Evolutionary conservation across 2,888 invertebrate species (phyloP), one percentile per base, ranked within the genome.

Genomic region (Achlya flavicornis): DNA sequence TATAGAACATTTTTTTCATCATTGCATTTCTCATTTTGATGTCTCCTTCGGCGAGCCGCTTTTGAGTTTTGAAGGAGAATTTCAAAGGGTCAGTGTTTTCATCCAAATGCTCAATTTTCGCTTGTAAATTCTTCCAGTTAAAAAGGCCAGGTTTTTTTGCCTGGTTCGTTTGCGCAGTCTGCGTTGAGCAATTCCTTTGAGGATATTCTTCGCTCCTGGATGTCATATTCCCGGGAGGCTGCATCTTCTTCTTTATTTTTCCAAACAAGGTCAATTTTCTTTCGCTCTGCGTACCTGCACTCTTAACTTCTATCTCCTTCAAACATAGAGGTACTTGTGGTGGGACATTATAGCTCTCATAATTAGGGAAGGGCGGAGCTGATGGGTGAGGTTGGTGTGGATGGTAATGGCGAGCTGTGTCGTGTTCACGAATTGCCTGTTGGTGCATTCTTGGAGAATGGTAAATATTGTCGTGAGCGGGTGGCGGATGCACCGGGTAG

Each of bases 301-400:
- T 93, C 73, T 89, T 92, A 0, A 93, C 91, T 84, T 93, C 93
- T 60, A 93, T 84, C 74, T 93, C 92, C 71, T 89, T 91, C 1
- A 93, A 73, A 66, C 92, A 92, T 0, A 92, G 69, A 3, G 91
- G 91, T 11, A 86, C 81, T 74, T 87, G 89, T 26, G 83, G 84
- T 46, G 74, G 67, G 48, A 76, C 79, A 16, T 72, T 72, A 66
- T 76, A 83, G 26, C 68, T 73, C 26, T 80, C 78, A 66, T 78
- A 81, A 11, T 78, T 53, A 33, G 75, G 75, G 41, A 78, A 73
- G n/a, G 71, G 71, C 7, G 73, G 72, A 11, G 72, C 72, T 6
- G 71, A 71, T 66, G 58, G 81, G 74, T 61, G 78, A 71, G 63
- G 78, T 70, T 26, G 26, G 26, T 57, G 78, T 66, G 53, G 77